Evolutionary conservation across 2,888 invertebrate species (phyloP), one percentile per base, ranked within the genome.

Genomic region (Yponomeuta cagnagella): DNA sequence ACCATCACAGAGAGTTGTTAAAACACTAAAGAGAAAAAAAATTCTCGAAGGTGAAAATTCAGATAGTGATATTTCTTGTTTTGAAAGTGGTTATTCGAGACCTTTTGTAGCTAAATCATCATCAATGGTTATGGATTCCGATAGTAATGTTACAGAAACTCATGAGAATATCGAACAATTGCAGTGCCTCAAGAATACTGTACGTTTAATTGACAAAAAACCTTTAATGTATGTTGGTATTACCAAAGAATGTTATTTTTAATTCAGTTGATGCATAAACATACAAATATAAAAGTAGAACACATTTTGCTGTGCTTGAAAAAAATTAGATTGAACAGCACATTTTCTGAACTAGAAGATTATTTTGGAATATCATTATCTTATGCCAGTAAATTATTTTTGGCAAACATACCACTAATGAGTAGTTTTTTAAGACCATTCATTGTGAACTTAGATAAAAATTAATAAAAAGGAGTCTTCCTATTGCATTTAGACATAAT

Each of bases 251-350:
- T 69, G 10, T 15, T 70, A 66, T 48, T n/a, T 69, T 71, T 71
- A 71, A 63, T 72, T 31, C 71, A 72, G 31, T 12, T 71, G 37
- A 10, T 68, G 8, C 67, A 63, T 71, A 63, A 72, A 30, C 67
- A 70, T 52, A 52, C 67, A 9, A 68, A 67, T 68, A 68, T 72
- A 52, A 10, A 68, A 15, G 58, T 8, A 58, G 37, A 71, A 71
- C 68, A 71, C 48, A 71, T 72, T 9, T 67, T 71, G 67, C 71
- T 70, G 6, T 71, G 70, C 31, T 48, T 72, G 10, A 72, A 72
- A 43, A 72, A 66, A 69, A 70, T 48, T 30, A 71, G 65, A 67
- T 71, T 72, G 71, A 48, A 67, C 71, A 33, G 68, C 15, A 68
- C 70, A 10, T 71, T 71, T 37, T 31, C 52, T 23, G 31, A 67